phyloP scores from a whole-genome alignment of 2,113 vertebrate species.

The Oncorhynchus keta region DNA sequence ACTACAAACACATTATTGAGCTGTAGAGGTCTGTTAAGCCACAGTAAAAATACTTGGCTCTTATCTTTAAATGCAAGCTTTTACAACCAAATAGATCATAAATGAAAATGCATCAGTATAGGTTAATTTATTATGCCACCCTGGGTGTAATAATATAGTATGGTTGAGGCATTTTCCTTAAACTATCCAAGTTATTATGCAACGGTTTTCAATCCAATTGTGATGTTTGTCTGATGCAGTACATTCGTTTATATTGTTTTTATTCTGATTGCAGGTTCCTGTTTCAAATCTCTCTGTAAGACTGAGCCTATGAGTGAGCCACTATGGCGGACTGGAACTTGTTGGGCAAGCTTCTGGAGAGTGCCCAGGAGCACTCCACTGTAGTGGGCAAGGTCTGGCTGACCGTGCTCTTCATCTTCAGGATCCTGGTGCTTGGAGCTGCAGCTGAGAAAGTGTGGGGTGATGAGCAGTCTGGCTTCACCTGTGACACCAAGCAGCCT shows the following conservation, averaged over 20 bases:
- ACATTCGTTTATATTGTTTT: background rate
- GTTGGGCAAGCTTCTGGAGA: slow-evolving; percentile 85
- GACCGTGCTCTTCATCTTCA: slow-evolving; percentile 85
- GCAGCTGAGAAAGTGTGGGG: slow-evolving; percentile 88
- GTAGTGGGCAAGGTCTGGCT: slow-evolving; percentile 89
- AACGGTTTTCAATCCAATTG: background rate
- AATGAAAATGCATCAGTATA: background rate
- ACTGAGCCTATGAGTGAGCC: slow-evolving; percentile 30
- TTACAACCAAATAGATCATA: background rate
- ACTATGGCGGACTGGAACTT: slow-evolving; percentile 85
- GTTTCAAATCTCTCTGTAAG: slow-evolving; percentile 38
- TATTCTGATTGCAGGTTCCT: slow-evolving; percentile 35
- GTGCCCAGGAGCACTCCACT: slow-evolving; percentile 85
- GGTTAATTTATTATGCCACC: background rate
- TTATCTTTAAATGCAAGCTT: background rate
- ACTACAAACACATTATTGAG: background rate
- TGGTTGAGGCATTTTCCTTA: background rate
- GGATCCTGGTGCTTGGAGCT: slow-evolving; percentile 83
- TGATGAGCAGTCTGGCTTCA: slow-evolving; percentile 83
- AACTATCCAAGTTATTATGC: background rate
- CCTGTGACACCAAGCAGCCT: slow-evolving; percentile 87
- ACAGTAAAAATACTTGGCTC: background rate
- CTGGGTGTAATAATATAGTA: background rate
- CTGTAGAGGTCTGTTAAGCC: background rate
- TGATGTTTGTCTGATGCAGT: background rate